Evolutionary conservation across 2,113 vertebrate species (phyloP).

Genomic region (Myodes glareolus): DNA sequence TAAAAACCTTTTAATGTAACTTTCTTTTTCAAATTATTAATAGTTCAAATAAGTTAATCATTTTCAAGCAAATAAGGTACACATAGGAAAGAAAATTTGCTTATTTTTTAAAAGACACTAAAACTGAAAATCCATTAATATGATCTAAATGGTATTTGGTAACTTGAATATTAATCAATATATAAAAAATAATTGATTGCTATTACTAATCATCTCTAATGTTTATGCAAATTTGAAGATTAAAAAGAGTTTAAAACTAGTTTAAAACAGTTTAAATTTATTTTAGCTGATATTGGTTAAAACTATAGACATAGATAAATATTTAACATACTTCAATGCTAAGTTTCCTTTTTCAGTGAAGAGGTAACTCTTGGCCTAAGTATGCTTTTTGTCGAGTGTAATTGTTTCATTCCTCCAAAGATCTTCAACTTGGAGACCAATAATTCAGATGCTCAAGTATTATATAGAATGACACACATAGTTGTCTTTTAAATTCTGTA

Average conservation of each 20-base stretch:
- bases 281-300: neutral
- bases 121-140: neutral
- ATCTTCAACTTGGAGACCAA: neutral
- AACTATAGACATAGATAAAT: neutral
- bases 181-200: neutral
- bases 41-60: neutral
- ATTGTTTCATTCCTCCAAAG: neutral
- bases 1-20: neutral
- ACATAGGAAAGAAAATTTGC: conserved; percentile 13
- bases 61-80: neutral
- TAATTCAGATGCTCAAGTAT: neutral
- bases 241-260: neutral
- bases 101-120: neutral
- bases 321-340: neutral
- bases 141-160: neutral
- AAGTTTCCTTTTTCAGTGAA: neutral
- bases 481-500: neutral
- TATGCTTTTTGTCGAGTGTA: neutral
- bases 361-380: neutral
- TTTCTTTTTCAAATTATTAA: neutral
- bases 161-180: neutral
- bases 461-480: neutral
- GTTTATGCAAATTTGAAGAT: neutral
- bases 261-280: neutral
- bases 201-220: neutral